phyloP scores from a whole-genome alignment of 2,113 vertebrate genomes.

The Nettapus auritus region DNA sequence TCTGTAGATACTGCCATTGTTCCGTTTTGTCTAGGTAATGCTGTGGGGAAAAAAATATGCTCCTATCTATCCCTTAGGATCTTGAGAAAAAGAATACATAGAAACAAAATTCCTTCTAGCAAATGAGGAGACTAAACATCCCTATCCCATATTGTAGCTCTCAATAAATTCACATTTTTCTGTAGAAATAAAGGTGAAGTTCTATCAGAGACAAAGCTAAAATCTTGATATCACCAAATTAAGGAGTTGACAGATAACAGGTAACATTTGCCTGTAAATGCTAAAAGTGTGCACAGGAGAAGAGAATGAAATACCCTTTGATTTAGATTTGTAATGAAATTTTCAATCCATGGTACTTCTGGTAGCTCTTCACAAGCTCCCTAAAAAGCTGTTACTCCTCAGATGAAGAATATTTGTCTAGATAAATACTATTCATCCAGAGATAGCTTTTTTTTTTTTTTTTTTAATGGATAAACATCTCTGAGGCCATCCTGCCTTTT shows the following conservation, averaged over 20 bases:
- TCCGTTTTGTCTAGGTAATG: neutral
- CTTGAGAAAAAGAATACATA: neutral
- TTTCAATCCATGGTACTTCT: neutral
- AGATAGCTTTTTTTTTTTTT: neutral
- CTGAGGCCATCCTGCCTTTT: neutral
- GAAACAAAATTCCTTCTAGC: neutral
- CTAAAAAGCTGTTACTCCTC: neutral
- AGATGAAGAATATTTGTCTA: neutral
- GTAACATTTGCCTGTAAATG: neutral
- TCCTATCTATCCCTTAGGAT: neutral
- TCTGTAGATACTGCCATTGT: neutral
- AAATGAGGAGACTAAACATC: neutral
- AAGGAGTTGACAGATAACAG: neutral
- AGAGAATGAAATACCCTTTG: neutral
- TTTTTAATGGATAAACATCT: neutral
- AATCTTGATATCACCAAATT: neutral
- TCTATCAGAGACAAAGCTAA: neutral
- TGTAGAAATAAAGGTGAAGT: neutral
- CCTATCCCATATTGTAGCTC: neutral
- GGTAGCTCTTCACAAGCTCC: neutral
- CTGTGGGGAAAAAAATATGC: neutral
- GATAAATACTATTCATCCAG: neutral
- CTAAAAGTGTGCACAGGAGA: neutral
- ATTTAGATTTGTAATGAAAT: slow-evolving; percentile 9
- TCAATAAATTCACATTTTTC: neutral